Percentiles rank a stretch among this genome's conserved stretches.
Evolutionary conservation across 1,140 invertebrate genomes (phyloP).

Genomic region (Eulimnadia texana): DNA sequence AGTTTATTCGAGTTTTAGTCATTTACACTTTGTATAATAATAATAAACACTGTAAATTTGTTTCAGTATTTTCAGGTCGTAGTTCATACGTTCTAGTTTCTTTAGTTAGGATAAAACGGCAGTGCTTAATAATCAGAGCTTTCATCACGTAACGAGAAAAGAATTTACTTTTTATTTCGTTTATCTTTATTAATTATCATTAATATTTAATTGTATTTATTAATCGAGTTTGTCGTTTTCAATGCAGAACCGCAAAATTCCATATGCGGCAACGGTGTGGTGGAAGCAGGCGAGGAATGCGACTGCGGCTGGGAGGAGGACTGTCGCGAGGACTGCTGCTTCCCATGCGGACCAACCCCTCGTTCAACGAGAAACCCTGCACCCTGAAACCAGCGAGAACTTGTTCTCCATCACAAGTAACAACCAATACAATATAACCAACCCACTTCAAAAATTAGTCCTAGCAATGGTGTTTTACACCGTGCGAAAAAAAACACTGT

Average conservation of each 20-base stretch:
- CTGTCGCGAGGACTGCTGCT: slow-evolving; percentile 85
- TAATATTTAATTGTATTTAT: background rate
- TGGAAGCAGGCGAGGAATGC: slow-evolving; percentile 90
- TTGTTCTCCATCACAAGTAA: slow-evolving; percentile 67
- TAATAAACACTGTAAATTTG: too few relatives aligned
- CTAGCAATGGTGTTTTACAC: too few relatives aligned
- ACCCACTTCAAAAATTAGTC: background rate
- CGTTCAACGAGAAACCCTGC: slow-evolving; percentile 60
- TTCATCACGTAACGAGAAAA: too few relatives aligned
- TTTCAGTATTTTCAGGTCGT: too few relatives aligned
- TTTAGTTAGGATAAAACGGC: too few relatives aligned
- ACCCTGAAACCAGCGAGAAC: slow-evolving; percentile 56
- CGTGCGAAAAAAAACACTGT: too few relatives aligned
- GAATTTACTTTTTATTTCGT: too few relatives aligned
- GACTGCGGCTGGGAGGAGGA: slow-evolving; percentile 97
- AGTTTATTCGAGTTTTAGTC: too few relatives aligned
- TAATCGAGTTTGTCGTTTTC: slow-evolving; percentile 1
- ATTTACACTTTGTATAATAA: too few relatives aligned
- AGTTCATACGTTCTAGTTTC: too few relatives aligned
- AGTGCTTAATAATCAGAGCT: too few relatives aligned
- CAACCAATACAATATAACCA: background rate
- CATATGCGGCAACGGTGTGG: slow-evolving; percentile 92
- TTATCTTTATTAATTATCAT: too few relatives aligned
- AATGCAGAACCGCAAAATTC: slow-evolving; percentile 65
- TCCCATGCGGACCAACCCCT: slow-evolving; percentile 63